These are phyloP conservation scores for Ormyrus nitidulus DNA, from an alignment of 2,888 invertebrate genomes.

Conservation along the genomic window DNA sequence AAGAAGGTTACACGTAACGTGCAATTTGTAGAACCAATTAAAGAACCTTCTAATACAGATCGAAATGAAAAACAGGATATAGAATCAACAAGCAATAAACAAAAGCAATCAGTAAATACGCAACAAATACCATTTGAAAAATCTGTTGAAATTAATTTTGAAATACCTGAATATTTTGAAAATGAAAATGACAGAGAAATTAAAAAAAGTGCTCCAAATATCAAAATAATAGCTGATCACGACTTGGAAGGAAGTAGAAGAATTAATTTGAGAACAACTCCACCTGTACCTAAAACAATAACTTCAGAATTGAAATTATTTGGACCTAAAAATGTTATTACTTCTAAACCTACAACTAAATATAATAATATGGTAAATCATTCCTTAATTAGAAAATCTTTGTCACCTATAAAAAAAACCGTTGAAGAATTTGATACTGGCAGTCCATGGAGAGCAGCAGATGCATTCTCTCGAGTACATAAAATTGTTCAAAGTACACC, in stretches of 20 bases:
- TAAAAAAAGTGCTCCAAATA: slow-evolving; percentile 39
- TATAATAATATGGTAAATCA: slow-evolving; percentile 54
- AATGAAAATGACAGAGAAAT: slow-evolving; percentile 41
- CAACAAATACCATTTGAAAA: neutral
- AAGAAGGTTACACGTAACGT: slow-evolving; percentile 27
- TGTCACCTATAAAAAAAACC: slow-evolving; percentile 65
- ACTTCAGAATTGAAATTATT: slow-evolving; percentile 53
- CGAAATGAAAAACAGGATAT: neutral
- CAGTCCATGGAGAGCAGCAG: slow-evolving; percentile 66
- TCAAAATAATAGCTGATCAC: slow-evolving; percentile 48
- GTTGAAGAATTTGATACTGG: slow-evolving; percentile 59
- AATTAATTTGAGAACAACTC: slow-evolving; percentile 45
- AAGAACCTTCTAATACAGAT: neutral
- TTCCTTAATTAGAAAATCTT: slow-evolving; percentile 59
- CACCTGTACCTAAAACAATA: slow-evolving; percentile 41
- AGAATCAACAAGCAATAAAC: too few species aligned
- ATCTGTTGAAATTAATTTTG: neutral
- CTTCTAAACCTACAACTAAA: slow-evolving; percentile 21
- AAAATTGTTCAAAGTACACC: slow-evolving; percentile 68
- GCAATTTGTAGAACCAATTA: slow-evolving; percentile 25
- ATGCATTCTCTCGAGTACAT: slow-evolving; percentile 63
- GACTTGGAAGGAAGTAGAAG: slow-evolving; percentile 43
- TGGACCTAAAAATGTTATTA: slow-evolving; percentile 47
- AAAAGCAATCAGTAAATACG: too few species aligned
- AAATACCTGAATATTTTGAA: slow-evolving; percentile 23